Base-by-base conservation (phyloP, 2,113 vertebrate genomes). In the Illadopsis cleaveri region DNA sequence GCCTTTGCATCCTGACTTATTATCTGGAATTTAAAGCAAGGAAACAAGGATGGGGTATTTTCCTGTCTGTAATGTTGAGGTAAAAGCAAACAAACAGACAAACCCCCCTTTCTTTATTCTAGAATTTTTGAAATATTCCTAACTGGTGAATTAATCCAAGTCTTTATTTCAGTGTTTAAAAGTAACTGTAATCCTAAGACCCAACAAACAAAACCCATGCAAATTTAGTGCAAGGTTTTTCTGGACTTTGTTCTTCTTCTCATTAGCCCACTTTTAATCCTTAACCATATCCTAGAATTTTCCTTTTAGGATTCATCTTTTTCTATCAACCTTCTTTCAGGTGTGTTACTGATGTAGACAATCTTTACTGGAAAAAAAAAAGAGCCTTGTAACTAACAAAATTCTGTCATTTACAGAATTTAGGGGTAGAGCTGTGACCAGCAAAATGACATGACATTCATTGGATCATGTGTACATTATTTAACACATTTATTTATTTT, bases 401-500 rank as follows among this genome's bases (percentile, higher is more conserved):
- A 45, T 66, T 51, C 15, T 80, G 45, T 19, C 5, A 3, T 54
- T 71, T 64, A 8, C 35, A 68, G 61, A 61, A 60, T 1, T 40
- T 48, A 16, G 10, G 12, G 7, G 10, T n/a, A 45, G 60, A n/a
- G 15, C 9, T 56, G 45, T 0, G 0, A 21, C 31, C 57, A 72
- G 9, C 6, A 11, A 58, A 47, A 15, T 50, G 47, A 12, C 42
- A 33, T 91, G 38, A 31, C 18, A 20, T 82, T 61, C 42, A 10
- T 12, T 76, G 35, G 44, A 23, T 15, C 3, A 2, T 0, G 5
- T 17, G 24, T 44, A 35, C 11, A 21, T n/a, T n/a, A n/a, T n/a
- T n/a, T n/a, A n/a, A n/a, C n/a, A n/a, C n/a, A n/a, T n/a, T n/a
- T n/a, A n/a, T n/a, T n/a, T n/a, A n/a, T n/a, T n/a, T n/a, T n/a